These are phyloP conservation scores for Malurus cyaneus DNA, from an alignment of 2,113 vertebrate genomes.

Conservation along the genomic window DNA sequence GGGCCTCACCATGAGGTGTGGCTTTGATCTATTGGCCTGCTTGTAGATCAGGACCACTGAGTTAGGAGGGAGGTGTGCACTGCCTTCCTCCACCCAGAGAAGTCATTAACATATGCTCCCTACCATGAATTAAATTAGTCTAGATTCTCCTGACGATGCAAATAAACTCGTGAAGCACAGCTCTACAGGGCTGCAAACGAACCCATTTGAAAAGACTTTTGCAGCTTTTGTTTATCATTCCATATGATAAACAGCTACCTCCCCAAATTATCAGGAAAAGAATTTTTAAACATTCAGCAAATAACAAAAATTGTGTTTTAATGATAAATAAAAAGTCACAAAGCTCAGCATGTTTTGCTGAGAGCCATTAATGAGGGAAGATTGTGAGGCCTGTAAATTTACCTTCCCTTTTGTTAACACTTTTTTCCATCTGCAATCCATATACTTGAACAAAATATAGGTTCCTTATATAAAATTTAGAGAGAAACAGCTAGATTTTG, in stretches of 20 bases:
- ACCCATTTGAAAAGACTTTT: slow-evolving; percentile 38
- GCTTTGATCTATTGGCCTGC: slow-evolving; percentile 1
- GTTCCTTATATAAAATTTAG: neutral
- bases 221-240: slow-evolving; percentile 47
- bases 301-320: slow-evolving; percentile 54
- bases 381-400: neutral
- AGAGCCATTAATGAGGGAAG: slow-evolving; percentile 47
- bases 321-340: slow-evolving; percentile 64
- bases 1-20: neutral
- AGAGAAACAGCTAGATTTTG: neutral
- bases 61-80: neutral
- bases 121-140: slow-evolving; percentile 62
- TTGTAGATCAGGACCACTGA: neutral
- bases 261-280: slow-evolving; percentile 57
- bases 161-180: slow-evolving; percentile 45
- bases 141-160: slow-evolving; percentile 54
- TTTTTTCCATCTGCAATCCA: neutral
- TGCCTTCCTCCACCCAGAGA: neutral
- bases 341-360: slow-evolving; percentile 63
- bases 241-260: slow-evolving; percentile 56
- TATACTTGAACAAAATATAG: neutral
- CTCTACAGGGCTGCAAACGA: slow-evolving; percentile 21
- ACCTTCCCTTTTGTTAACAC: neutral
- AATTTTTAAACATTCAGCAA: slow-evolving; percentile 61
- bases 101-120: slow-evolving; percentile 44